phyloP scores from a whole-genome alignment of 1,140 invertebrate genomes.

The Cataglyphis hispanica region DNA sequence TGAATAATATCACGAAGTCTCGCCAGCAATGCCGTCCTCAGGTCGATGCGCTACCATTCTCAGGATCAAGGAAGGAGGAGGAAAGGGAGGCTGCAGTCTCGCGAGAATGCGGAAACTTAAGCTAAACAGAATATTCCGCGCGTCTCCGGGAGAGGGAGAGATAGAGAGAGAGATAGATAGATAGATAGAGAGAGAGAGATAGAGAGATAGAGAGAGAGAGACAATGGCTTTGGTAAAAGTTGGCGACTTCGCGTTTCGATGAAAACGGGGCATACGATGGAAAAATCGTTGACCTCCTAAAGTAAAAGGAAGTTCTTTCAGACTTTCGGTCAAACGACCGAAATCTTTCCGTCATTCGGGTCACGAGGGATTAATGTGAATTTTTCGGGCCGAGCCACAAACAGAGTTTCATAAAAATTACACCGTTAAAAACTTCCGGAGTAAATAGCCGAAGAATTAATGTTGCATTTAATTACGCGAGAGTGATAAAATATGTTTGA shows the following conservation, averaged over 20 bases:
- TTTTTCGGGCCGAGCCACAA: neutral
- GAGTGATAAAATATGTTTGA: neutral
- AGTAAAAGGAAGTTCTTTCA: slow-evolving; percentile 20
- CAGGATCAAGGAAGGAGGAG: slow-evolving; percentile 12
- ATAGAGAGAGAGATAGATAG: slow-evolving; percentile 12
- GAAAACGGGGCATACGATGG: neutral
- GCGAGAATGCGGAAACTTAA: slow-evolving; percentile 46
- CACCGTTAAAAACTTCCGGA: neutral
- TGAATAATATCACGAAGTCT: slow-evolving; percentile 1
- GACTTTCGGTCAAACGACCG: neutral
- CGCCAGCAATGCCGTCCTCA: neutral
- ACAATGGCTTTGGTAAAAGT: slow-evolving; percentile 56
- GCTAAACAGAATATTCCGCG: slow-evolving; percentile 63
- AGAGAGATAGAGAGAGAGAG: slow-evolving; percentile 16
- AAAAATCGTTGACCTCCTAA: slow-evolving; percentile 35
- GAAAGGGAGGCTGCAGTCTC: slow-evolving; percentile 8
- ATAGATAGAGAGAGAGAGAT: slow-evolving; percentile 24
- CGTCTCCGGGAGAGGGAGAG: slow-evolving; percentile 2
- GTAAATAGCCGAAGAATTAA: too few relatives aligned
- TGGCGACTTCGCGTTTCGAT: slow-evolving; percentile 15
- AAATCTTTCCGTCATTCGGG: slow-evolving; percentile 9
- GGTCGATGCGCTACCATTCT: neutral
- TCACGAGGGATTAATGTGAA: slow-evolving; percentile 17
- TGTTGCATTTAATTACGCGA: neutral
- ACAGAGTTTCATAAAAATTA: neutral